These are phyloP conservation scores for Synanthedon tipuliformis DNA, from an alignment of 2,888 invertebrate genomes.

Conservation along the genomic window DNA sequence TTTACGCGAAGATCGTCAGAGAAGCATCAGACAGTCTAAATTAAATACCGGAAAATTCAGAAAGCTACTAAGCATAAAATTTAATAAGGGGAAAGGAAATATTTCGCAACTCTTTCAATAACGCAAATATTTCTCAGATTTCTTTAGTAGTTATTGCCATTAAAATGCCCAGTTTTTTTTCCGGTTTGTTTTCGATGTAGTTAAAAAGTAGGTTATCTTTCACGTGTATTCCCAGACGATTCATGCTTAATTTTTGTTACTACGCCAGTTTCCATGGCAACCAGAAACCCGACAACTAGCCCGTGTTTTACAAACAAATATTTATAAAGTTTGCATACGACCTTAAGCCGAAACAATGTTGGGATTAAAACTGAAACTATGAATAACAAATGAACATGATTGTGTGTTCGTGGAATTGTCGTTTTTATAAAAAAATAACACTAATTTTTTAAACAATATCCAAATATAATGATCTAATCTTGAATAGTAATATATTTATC, in stretches of 20 bases:
- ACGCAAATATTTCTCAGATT: too few species aligned
- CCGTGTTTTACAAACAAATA: slow-evolving; percentile 19
- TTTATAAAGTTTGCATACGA: slow-evolving; percentile 25
- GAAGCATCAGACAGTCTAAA: too few species aligned
- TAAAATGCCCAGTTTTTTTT: not conserved
- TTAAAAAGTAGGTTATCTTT: not conserved
- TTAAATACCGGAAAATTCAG: too few species aligned
- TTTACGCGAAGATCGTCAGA: too few species aligned
- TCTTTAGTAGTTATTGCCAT: too few species aligned
- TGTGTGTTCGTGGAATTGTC: not conserved
- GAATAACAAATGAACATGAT: slow-evolving; percentile 13
- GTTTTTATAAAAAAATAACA: too few species aligned
- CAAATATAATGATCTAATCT: too few species aligned
- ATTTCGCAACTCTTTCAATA: too few species aligned
- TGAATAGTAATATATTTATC: too few species aligned
- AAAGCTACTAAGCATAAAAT: too few species aligned
- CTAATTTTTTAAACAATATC: too few species aligned
- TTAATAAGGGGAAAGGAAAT: too few species aligned
- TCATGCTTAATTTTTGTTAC: slow-evolving; percentile 57
- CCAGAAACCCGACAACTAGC: slow-evolving; percentile 5
- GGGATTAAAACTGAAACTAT: slow-evolving; percentile 6
- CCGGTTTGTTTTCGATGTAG: not conserved
- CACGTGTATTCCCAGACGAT: slow-evolving; percentile 5
- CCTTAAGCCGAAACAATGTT: slow-evolving; percentile 16
- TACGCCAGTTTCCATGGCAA: slow-evolving; percentile 32